Conservation (phyloP, 2,888 invertebrate genomes). For the Meiosimyza decipiens region DNA sequence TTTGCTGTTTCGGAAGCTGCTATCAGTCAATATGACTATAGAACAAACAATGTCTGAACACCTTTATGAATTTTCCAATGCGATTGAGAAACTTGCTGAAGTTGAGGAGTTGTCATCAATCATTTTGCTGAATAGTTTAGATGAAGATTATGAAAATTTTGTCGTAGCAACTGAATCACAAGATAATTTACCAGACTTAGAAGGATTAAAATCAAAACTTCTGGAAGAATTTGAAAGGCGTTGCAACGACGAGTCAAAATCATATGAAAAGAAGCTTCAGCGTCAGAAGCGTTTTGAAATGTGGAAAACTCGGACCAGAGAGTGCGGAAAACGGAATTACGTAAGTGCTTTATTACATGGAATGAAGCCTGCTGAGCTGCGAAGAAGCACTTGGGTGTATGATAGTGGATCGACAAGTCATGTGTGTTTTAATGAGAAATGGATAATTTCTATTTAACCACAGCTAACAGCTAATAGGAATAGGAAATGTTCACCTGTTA, state of each 20-base stretch:
- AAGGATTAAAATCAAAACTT: slow-evolving; percentile 16
- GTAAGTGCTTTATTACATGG: slow-evolving; percentile 25
- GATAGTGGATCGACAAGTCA: slow-evolving; percentile 36
- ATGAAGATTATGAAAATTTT: slow-evolving; percentile 26
- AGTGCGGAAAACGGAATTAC: not conserved
- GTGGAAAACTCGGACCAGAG: not conserved
- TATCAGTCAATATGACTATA: slow-evolving; percentile 32
- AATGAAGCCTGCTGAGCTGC: not conserved
- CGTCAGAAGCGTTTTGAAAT: not conserved
- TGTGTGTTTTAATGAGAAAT: slow-evolving; percentile 27
- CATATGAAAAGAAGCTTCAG: not conserved
- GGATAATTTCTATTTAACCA: slow-evolving; percentile 7
- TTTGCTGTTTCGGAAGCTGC: slow-evolving; percentile 34
- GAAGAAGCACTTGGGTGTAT: slow-evolving; percentile 24
- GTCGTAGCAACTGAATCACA: slow-evolving; percentile 40
- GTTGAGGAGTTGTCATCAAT: slow-evolving; percentile 22
- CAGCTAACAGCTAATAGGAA: not conserved
- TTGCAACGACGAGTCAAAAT: not conserved
- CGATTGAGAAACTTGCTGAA: slow-evolving; percentile 19
- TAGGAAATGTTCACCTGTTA: not conserved
- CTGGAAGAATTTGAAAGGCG: not conserved
- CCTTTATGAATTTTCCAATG: slow-evolving; percentile 36
- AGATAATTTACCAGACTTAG: slow-evolving; percentile 19
- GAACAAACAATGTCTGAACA: slow-evolving; percentile 32
- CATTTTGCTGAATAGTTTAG: slow-evolving; percentile 10